These are phyloP conservation scores for Megaceryle torquata DNA, from an alignment of 2,113 vertebrate species.

Conservation along the genomic window DNA sequence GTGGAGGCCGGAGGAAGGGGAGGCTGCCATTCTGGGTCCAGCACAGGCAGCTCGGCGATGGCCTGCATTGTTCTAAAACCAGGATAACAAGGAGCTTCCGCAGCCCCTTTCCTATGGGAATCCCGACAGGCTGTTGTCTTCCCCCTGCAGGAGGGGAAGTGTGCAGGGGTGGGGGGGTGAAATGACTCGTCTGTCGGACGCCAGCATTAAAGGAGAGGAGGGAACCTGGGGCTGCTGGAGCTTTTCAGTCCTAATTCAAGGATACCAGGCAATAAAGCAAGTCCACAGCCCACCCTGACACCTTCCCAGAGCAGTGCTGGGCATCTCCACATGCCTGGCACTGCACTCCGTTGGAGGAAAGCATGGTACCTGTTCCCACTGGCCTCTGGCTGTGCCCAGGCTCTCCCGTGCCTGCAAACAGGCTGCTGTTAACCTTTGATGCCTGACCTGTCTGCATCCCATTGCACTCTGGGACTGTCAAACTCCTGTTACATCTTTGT, in stretches of 20 bases:
- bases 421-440: neutral
- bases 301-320: neutral
- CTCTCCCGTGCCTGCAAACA: neutral
- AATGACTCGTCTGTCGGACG: rapidly evolving
- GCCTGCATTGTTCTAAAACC: slow-evolving; percentile 24
- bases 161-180: neutral
- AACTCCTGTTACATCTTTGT: neutral
- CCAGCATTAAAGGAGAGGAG: neutral
- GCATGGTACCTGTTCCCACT: neutral
- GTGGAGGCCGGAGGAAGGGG: neutral
- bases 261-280: neutral
- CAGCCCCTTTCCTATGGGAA: slow-evolving; percentile 31
- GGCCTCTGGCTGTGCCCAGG: neutral
- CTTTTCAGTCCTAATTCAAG: neutral
- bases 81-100: slow-evolving; percentile 16
- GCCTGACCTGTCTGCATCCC: neutral
- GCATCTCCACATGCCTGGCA: rapidly evolving
- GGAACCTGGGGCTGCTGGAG: neutral
- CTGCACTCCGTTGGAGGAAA: neutral
- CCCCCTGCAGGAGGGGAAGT: neutral
- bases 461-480: rapidly evolving
- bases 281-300: neutral
- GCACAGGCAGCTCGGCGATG: neutral
- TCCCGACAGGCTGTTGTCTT: neutral
- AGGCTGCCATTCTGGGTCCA: neutral